Conservation (phyloP, 2,797 vertebrate species). For the Discoglossus pictus region DNA sequence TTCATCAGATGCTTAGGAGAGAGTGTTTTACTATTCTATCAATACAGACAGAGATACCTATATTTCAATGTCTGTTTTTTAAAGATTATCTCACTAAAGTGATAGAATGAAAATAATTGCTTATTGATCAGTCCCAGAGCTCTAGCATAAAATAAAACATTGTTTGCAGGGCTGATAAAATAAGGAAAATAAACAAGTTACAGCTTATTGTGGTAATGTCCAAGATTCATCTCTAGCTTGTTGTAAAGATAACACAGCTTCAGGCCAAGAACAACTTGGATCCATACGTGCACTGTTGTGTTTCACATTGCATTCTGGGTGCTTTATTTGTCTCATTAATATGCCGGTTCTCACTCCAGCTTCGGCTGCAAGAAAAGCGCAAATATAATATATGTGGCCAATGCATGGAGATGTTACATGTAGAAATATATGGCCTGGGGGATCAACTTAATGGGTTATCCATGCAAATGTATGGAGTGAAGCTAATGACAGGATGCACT, state of each 20-base stretch:
- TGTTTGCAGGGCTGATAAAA: conserved; percentile 28
- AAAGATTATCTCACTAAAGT: conserved; percentile 39
- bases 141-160: conserved; percentile 36
- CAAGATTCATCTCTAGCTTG: conserved; percentile 1
- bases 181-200: conserved; percentile 30
- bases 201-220: conserved; percentile 5
- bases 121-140: conserved; percentile 34
- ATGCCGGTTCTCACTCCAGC: no score
- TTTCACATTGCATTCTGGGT: no score
- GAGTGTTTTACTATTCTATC: conserved; percentile 33
- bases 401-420: no score
- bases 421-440: no score
- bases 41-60: conserved; percentile 13
- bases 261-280: neutral
- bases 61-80: conserved; percentile 40
- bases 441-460: no score
- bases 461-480: no score
- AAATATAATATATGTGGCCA: no score
- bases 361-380: no score
- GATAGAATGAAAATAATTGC: conserved; percentile 42
- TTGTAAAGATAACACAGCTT: neutral
- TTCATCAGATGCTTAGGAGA: conserved; percentile 1
- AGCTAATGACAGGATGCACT: no score
- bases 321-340: no score
- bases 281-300: no score